phyloP scores from a whole-genome alignment of 2,888 invertebrate genomes.

The Crioceris asparagi region DNA sequence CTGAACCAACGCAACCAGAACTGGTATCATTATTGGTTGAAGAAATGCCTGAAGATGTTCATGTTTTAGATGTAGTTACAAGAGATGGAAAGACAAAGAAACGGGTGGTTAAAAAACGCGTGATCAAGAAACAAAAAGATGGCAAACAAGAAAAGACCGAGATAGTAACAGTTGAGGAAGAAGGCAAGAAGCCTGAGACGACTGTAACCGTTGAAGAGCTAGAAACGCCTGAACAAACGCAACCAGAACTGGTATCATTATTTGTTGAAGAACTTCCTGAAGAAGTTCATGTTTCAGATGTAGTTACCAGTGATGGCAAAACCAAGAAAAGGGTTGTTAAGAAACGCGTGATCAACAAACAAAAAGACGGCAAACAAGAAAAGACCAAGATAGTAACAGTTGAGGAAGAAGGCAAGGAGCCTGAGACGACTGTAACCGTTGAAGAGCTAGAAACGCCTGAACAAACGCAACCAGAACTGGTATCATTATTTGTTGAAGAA shows the following conservation, averaged over 20 bases:
- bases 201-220: constrained; percentile 25
- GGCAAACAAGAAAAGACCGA: constrained; percentile 34
- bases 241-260: constrained; percentile 18
- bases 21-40: constrained; percentile 6
- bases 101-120: constrained; percentile 29
- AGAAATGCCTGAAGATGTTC: constrained; percentile 21
- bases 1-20: constrained; percentile 23
- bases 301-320: constrained; percentile 30
- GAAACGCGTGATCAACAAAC: constrained; percentile 32
- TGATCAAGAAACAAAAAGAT: constrained; percentile 36
- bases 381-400: constrained; percentile 33
- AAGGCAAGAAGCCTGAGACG: constrained; percentile 26
- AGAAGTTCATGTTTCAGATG: constrained; percentile 25
- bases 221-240: constrained; percentile 25
- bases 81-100: constrained; percentile 20
- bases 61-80: constrained; percentile 20
- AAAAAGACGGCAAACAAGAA: constrained; percentile 35
- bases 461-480: constrained; percentile 19
- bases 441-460: constrained; percentile 31
- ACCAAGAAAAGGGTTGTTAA: constrained; percentile 27
- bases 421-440: constrained; percentile 28
- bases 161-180: constrained; percentile 36
- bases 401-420: constrained; percentile 23
- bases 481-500: constrained; percentile 21
- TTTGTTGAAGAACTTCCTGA: constrained; percentile 23